Base-by-base conservation (phyloP, 2,888 invertebrate genomes). In the Eristalis tenax region DNA sequence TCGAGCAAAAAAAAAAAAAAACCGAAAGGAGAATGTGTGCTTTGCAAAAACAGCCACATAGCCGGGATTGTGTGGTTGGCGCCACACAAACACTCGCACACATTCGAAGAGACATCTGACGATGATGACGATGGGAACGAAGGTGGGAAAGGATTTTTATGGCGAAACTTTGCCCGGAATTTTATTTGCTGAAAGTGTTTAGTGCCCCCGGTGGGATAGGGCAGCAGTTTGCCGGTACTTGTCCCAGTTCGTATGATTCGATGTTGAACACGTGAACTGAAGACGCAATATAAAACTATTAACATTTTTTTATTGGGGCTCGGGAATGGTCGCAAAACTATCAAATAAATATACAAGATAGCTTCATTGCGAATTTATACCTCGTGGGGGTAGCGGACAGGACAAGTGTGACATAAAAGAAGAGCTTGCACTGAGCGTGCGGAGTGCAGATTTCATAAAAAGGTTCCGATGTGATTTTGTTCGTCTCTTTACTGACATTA, bases 111-210 rank as follows among this genome's bases (percentile, higher is more conserved):
- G 68, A 75, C 68, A 73, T 61, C 50, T 50, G 68, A 77, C 56
- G 73, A 73, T 63, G 63, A 35, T 59, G 61, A 81, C 64, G 64
- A 61, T 69, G 61, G 38, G 13, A 28, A n/a, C 68, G 73, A 85
- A 85, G 85, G 85, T 85, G 82, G 82, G 40, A 82, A 81, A 69
- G 77, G 81, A 73, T 85, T 85, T 85, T 85, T 85, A 85, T 85
- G 73, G 57, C 85, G 57, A 85, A 85, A 85, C 38, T 85, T 85
- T 59, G 61, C 13, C 10, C 71, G 26, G 61, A 68, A 81, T 85
- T 85, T 85, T 79, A 79, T 83, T 64, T 75, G 81, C 63, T 43
- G 22, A 40, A 28, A 85, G 71, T 85, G 84, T 85, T 85, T 76
- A 81, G 84, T 85, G 71, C 43, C 81, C 81, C 71, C 59, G 73